Conservation (phyloP, 2,888 invertebrate genomes). For the Dendrolimus pini region DNA sequence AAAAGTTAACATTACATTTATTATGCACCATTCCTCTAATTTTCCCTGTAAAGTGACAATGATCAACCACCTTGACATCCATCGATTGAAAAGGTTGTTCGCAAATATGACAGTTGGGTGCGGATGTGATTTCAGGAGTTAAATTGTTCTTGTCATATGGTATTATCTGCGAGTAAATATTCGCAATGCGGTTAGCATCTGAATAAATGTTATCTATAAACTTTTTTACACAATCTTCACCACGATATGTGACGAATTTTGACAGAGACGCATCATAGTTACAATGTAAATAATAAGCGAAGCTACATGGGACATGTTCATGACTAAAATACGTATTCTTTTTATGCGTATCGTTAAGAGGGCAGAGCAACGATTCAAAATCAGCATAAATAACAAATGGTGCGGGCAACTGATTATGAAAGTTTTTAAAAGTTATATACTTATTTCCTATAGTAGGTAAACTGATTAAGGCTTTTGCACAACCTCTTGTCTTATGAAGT, state of each 20-base stretch:
- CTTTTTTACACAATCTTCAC: constrained; percentile 7
- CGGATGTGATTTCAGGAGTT: no score
- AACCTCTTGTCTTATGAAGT: no score
- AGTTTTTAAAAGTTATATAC: no score
- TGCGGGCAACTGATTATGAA: no score
- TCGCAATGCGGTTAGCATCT: constrained; percentile 1
- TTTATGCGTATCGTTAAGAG: no score
- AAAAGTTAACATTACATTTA: neutral
- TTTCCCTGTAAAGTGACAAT: neutral
- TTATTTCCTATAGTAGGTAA: no score
- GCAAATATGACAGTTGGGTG: neutral
- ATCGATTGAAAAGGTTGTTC: neutral
- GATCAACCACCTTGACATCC: neutral
- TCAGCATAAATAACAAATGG: no score
- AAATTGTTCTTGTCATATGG: neutral
- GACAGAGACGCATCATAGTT: neutral
- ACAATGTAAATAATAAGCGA: no score
- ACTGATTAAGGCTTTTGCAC: no score
- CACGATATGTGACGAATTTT: constrained; percentile 9
- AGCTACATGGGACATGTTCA: no score
- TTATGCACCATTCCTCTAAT: neutral
- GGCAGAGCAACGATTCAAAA: no score
- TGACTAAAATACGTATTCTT: no score
- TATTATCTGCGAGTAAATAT: constrained; percentile 1
- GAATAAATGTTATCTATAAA: constrained; percentile 6